These are phyloP conservation scores for Albula goreensis DNA, from an alignment of 2,113 vertebrate genomes.

Conservation along the genomic window DNA sequence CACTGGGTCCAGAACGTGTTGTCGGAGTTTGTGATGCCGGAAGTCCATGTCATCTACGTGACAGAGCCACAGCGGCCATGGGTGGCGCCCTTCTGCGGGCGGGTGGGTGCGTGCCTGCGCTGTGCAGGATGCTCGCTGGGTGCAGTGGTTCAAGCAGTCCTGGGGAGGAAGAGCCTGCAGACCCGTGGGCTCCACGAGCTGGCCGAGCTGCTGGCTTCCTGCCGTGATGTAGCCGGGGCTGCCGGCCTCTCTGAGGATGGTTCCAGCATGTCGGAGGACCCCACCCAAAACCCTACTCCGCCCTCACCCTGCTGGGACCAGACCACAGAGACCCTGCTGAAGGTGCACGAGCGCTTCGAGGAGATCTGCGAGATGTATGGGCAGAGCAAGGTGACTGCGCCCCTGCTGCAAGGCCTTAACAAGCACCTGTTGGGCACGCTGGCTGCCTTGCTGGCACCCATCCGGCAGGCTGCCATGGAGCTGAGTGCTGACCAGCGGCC, in stretches of 20 bases:
- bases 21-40: constrained; percentile 97
- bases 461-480: constrained; percentile 90
- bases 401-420: constrained; percentile 93
- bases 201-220: constrained; percentile 88
- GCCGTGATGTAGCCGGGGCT: constrained; percentile 85
- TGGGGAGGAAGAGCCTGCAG: constrained; percentile 92
- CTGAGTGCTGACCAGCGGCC: constrained; percentile 90
- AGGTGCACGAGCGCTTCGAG: constrained; percentile 93
- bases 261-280: constrained; percentile 78
- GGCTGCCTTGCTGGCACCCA: constrained; percentile 84
- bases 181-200: constrained; percentile 93
- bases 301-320: constrained; percentile 98
- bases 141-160: constrained; percentile 88
- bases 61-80: constrained; percentile 80
- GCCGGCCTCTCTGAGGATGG: constrained; percentile 80
- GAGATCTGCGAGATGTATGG: constrained; percentile 95
- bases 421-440: constrained; percentile 92
- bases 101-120: constrained; percentile 86
- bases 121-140: constrained; percentile 93
- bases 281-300: constrained; percentile 73
- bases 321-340: constrained; percentile 86
- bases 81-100: constrained; percentile 80
- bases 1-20: constrained; percentile 98
- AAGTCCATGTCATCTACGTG: constrained; percentile 93
- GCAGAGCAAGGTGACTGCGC: constrained; percentile 88